Evolutionary conservation across 2,113 vertebrate species (phyloP).

Genomic region (Oxygymnocypris stewartii): DNA sequence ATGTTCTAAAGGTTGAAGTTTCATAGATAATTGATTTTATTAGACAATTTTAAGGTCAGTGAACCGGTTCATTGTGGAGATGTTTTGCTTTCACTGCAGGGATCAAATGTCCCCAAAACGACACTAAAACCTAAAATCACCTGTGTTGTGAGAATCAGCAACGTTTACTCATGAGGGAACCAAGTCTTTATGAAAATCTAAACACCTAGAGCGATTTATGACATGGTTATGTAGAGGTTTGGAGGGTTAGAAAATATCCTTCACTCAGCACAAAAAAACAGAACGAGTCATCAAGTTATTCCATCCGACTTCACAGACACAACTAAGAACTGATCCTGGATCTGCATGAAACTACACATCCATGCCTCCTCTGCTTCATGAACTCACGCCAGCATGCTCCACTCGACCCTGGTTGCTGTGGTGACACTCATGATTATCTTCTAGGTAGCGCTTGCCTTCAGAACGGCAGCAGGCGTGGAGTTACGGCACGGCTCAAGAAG

Average conservation of each 20-base stretch:
- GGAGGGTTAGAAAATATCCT: background rate
- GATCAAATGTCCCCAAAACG: background rate
- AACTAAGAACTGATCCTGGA: background rate
- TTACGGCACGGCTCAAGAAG: constrained; percentile 91
- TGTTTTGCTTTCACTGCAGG: constrained; percentile 10
- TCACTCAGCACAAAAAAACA: background rate
- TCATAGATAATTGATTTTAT: background rate
- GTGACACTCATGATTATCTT: constrained; percentile 79
- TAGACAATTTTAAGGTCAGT: background rate
- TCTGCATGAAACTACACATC: background rate
- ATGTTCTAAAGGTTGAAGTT: no score
- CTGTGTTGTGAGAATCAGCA: background rate
- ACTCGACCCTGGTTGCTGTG: constrained; percentile 43
- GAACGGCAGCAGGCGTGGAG: constrained; percentile 83
- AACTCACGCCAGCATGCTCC: constrained; percentile 62
- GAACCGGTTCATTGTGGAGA: background rate
- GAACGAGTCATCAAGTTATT: background rate
- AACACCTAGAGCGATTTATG: background rate
- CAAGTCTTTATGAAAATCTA: constrained; percentile 1
- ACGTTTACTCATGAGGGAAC: background rate
- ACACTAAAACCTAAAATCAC: background rate
- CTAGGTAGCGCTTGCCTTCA: constrained; percentile 87
- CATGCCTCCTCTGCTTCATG: constrained; percentile 6
- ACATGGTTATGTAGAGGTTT: background rate
- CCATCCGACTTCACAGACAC: constrained; percentile 72